phyloP scores from a whole-genome alignment of 2,888 invertebrate species.

The Harpalus rubripes region DNA sequence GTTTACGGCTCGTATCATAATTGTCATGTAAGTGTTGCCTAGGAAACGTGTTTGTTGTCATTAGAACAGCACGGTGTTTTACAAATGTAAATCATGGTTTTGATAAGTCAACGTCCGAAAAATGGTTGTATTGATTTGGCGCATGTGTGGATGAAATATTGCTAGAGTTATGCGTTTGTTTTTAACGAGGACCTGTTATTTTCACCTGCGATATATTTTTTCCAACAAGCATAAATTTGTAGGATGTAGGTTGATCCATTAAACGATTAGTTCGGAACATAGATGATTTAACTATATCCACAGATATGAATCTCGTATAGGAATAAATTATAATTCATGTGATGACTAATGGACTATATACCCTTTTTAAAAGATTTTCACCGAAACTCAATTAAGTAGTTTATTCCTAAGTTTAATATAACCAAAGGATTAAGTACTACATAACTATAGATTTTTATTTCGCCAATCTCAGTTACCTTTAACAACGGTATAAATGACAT shows the following conservation, averaged over 20 bases:
- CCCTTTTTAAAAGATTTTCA: too few species aligned
- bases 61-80: conserved; percentile 19
- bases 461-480: too few species aligned
- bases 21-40: conserved; percentile 36
- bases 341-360: too few species aligned
- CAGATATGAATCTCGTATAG: too few species aligned
- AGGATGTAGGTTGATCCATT: not conserved
- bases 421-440: too few species aligned
- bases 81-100: conserved; percentile 33
- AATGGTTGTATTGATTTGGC: conserved; percentile 9
- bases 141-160: conserved; percentile 24
- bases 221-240: not conserved
- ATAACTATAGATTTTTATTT: too few species aligned
- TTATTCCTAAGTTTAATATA: too few species aligned
- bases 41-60: conserved; percentile 48
- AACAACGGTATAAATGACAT: too few species aligned
- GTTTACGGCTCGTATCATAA: conserved; percentile 27
- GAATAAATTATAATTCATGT: too few species aligned
- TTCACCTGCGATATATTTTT: conserved; percentile 21
- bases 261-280: not conserved
- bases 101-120: conserved; percentile 40
- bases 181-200: conserved; percentile 22
- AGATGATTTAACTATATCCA: not conserved
- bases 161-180: conserved; percentile 20
- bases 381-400: too few species aligned